Evolutionary conservation across 2,797 vertebrate species (phyloP), one percentile per base, ranked within the genome.

Genomic region (Sebastiscus tertius): DNA sequence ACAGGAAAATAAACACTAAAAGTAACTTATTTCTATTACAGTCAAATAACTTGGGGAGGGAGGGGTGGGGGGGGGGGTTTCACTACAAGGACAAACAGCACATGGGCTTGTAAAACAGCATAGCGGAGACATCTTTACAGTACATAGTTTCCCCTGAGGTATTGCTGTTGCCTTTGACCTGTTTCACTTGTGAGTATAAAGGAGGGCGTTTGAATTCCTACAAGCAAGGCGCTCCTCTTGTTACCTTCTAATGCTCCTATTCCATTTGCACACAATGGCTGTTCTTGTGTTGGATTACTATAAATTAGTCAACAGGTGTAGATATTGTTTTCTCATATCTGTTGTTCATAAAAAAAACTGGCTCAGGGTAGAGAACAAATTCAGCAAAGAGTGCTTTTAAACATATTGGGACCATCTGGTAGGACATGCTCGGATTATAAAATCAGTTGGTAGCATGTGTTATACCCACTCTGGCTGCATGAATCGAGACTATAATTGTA

Each of bases 151-250:
- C 27, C 79, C 67, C 72, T 60, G 6, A 67, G 82, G 88, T 77
- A 77, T 20, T 20, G 42, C 79, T 88, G 84, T 90, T 90, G 80
- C 77, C 56, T 81, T 83, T 87, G 87, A 90, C 90, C 88, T 63
- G 76, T 86, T 91, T 91, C 70, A 89, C 78, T 84, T 88, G 79
- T 60, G 69, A 79, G 66, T 42, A 92, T 83, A 93, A 92, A 93
- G 39, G 77, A 90, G 79, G 85, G 87, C 16, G 87, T 90, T 77
- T 66, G 75, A 88, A 83, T 72, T 87, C 82, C 82, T 86, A 27
- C 16, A 58, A 87, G 72, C 59, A 42, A 63, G 33, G 56, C 75
- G 83, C 87, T 85, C 68, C 87, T 91, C 81, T 18, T 82, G 88
- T 90, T 94, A 89, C 89, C 68, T 69, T 75, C 69, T 54, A 36